A percentile compares a stretch with the other conserved stretches of the same genome.
Evolutionary conservation across 2,113 vertebrate species (phyloP).

Genomic region (Oncorhynchus tshawytscha): DNA sequence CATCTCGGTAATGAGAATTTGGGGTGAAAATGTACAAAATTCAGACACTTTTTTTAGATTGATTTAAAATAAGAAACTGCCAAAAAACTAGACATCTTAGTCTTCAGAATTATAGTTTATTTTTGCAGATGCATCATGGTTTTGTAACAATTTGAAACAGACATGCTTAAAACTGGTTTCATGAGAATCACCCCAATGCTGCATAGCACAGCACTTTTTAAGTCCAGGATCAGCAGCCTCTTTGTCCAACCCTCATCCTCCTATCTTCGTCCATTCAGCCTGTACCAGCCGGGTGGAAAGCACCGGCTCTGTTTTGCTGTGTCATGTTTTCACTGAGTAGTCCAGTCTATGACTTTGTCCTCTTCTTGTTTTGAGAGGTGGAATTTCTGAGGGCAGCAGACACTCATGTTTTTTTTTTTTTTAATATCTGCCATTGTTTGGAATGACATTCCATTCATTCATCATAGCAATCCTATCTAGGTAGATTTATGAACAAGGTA

Average conservation of each 20-base stretch:
- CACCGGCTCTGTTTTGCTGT: slow-evolving; percentile 1
- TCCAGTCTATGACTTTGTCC: not conserved
- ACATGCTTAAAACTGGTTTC: too few relatives aligned
- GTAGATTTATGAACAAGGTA: too few relatives aligned
- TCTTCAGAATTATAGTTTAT: too few relatives aligned
- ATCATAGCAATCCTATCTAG: too few relatives aligned
- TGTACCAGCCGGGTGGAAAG: not conserved
- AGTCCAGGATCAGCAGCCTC: not conserved
- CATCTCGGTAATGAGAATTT: too few relatives aligned
- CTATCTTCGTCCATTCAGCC: not conserved
- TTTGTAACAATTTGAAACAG: too few relatives aligned
- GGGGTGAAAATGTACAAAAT: too few relatives aligned
- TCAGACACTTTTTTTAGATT: too few relatives aligned
- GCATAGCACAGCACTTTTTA: too few relatives aligned
- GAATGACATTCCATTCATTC: slow-evolving; percentile 7
- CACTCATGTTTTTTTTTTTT: slow-evolving; percentile 14
- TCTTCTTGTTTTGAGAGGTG: not conserved
- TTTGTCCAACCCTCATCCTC: slow-evolving; percentile 6
- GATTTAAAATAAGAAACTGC: not conserved
- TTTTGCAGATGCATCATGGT: too few relatives aligned
- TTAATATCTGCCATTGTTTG: slow-evolving; percentile 31
- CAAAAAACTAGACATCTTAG: not conserved
- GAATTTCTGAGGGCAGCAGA: slow-evolving; percentile 1
- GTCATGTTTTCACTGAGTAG: slow-evolving; percentile 11
- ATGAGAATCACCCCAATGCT: not conserved